These are phyloP conservation scores for Tychaedon coryphoeus DNA, from an alignment of 2,113 vertebrate species.

Conservation along the genomic window DNA sequence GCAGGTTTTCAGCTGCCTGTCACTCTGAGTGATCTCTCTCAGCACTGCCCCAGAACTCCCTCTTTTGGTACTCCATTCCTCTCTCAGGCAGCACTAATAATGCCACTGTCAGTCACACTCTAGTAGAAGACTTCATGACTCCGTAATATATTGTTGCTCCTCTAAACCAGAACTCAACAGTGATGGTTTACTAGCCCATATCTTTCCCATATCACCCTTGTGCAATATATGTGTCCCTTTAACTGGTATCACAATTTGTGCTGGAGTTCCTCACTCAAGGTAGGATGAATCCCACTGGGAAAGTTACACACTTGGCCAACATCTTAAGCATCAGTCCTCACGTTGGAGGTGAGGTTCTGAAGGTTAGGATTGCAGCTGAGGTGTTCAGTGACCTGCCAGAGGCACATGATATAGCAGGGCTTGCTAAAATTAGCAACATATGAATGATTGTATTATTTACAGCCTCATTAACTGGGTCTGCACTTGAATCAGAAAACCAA, in stretches of 20 bases:
- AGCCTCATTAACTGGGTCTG: neutral
- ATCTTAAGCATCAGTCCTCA: neutral
- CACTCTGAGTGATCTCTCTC: neutral
- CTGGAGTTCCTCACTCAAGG: neutral
- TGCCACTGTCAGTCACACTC: neutral
- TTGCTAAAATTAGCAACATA: neutral
- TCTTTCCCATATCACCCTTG: neutral
- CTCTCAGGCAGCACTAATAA: neutral
- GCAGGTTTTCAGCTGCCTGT: neutral
- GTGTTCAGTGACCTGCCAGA: neutral
- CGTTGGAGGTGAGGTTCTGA: neutral
- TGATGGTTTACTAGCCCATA: neutral
- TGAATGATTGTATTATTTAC: neutral
- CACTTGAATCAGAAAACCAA: neutral
- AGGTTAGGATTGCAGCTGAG: neutral
- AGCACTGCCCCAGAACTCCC: neutral
- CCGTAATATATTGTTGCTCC: neutral
- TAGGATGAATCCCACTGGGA: neutral
- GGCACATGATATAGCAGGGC: accelerated
- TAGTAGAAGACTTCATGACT: neutral
- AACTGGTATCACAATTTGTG: neutral
- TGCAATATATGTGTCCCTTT: neutral
- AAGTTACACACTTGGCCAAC: neutral
- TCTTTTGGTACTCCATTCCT: neutral
- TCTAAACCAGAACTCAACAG: neutral